phyloP scores from a whole-genome alignment of 2,113 vertebrate species.

The Bagarius yarrelli region DNA sequence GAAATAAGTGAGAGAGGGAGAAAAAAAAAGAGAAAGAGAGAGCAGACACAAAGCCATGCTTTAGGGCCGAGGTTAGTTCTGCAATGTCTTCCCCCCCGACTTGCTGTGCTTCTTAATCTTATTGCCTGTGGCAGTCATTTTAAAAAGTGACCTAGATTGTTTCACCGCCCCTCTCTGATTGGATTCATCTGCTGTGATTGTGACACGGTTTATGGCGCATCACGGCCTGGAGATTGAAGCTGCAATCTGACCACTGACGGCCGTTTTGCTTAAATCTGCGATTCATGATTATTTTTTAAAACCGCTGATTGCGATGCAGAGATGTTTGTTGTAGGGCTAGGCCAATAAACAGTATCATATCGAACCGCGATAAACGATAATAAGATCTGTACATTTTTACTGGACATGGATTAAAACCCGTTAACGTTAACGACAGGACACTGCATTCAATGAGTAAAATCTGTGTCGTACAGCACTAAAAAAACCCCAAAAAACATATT shows the following conservation, averaged over 20 bases:
- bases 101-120: slow-evolving; percentile 65
- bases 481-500: too few relatives aligned
- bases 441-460: too few relatives aligned
- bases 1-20: slow-evolving; percentile 41
- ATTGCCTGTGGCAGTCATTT: slow-evolving; percentile 69
- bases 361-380: too few relatives aligned
- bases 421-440: too few relatives aligned
- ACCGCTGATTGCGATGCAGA: slow-evolving; percentile 26
- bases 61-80: slow-evolving; percentile 62
- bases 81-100: slow-evolving; percentile 52
- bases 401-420: too few relatives aligned
- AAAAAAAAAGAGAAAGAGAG: slow-evolving; percentile 28
- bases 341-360: too few relatives aligned
- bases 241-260: slow-evolving; percentile 62
- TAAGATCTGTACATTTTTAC: too few relatives aligned
- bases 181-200: slow-evolving; percentile 68
- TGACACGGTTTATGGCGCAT: slow-evolving; percentile 65
- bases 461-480: too few relatives aligned
- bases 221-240: slow-evolving; percentile 61
- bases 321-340: neutral
- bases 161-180: slow-evolving; percentile 60
- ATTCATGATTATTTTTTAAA: slow-evolving; percentile 38
- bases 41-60: slow-evolving; percentile 52
- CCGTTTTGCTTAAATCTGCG: slow-evolving; percentile 34
- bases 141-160: slow-evolving; percentile 70